These are phyloP conservation scores for Mesorhabditis spiculigera DNA, from an alignment of 2,888 invertebrate genomes.

Conservation along the genomic window DNA sequence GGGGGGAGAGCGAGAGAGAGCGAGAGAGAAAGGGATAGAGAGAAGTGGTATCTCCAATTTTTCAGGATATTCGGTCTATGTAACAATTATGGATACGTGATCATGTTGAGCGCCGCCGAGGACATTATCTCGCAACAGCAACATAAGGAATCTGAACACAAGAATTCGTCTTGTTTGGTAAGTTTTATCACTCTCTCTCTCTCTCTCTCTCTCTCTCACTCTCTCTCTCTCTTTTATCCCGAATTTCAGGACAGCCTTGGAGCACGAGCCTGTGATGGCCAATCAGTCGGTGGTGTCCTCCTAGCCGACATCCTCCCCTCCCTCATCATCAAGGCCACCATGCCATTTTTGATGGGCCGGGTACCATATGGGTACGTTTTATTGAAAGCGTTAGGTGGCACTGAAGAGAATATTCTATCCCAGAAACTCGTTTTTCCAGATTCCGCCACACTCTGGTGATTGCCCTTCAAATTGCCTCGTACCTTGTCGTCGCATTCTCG, in stretches of 20 bases:
- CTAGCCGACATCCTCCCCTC: conserved; percentile 77
- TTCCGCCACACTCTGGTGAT: conserved; percentile 47
- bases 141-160: conserved; percentile 11
- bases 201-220: too few species aligned
- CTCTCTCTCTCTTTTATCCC: too few species aligned
- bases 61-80: conserved; percentile 74
- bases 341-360: conserved; percentile 68
- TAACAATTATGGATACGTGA: conserved; percentile 82
- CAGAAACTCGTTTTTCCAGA: conserved; percentile 27
- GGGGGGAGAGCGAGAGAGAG: too few species aligned
- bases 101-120: conserved; percentile 80
- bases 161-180: background rate
- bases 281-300: conserved; percentile 67
- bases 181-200: background rate
- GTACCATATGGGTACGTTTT: conserved; percentile 60
- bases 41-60: background rate
- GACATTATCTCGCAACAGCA: conserved; percentile 67
- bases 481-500: conserved; percentile 55
- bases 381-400: background rate
- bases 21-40: too few species aligned
- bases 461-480: conserved; percentile 43
- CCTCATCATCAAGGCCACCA: conserved; percentile 70
- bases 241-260: conserved; percentile 25
- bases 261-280: conserved; percentile 22
- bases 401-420: background rate